Evolutionary conservation across 35 echinoderm and acorn worm species (phyloP).

Genomic region (Heliocidaris tuberculata): DNA sequence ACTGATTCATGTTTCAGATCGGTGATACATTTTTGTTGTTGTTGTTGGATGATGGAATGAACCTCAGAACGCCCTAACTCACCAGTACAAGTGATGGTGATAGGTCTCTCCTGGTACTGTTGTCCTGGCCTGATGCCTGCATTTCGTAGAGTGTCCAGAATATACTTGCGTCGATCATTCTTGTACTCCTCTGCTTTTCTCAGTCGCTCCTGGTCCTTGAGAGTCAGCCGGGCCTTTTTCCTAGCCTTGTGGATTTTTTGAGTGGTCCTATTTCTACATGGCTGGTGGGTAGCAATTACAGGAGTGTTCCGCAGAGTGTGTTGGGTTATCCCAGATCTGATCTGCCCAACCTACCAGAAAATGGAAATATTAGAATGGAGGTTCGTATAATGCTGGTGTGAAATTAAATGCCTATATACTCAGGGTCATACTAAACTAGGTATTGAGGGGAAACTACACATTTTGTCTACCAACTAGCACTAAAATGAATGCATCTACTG

Average conservation of each 20-base stretch:
- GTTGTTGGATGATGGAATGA: too few species aligned
- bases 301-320: background rate
- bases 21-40: background rate
- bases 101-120: constrained; percentile 63
- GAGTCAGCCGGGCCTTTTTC: constrained; percentile 63
- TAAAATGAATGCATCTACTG: too few species aligned
- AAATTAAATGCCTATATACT: too few species aligned
- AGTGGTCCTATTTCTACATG: constrained; percentile 51
- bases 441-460: too few species aligned
- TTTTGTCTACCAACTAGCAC: too few species aligned
- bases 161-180: constrained; percentile 63
- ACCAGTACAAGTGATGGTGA: constrained; percentile 92
- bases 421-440: too few species aligned
- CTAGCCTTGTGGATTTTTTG: constrained; percentile 71
- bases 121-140: constrained; percentile 78
- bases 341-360: background rate
- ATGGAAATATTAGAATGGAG: background rate
- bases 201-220: constrained; percentile 68
- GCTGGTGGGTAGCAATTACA: background rate
- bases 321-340: background rate
- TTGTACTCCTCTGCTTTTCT: constrained; percentile 67
- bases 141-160: constrained; percentile 65
- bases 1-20: background rate
- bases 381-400: too few species aligned
- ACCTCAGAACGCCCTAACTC: background rate